Base-by-base conservation (phyloP, 2,797 vertebrate genomes). In the Chrosomus eos region DNA sequence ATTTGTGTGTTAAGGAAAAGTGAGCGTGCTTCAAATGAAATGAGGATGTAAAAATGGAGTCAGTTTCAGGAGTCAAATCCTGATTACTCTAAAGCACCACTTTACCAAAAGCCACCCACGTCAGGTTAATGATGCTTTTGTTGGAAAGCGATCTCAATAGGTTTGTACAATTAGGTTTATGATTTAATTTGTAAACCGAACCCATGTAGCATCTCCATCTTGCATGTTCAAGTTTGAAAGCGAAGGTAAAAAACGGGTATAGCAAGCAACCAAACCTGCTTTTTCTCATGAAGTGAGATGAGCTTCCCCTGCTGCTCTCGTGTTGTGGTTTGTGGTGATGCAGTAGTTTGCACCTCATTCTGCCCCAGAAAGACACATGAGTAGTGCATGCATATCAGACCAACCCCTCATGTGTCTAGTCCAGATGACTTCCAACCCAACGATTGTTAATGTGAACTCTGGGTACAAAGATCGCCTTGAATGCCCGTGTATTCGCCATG, bases 241-340 rank as follows among this genome's bases (percentile, higher is more conserved):
- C 64, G 5, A 60, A 71, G 33, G 18, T 26, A 31, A 70, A 23
- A 80, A 28, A 4, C 40, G 28, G 18, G 26, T 48, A n/a, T 78
- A 58, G 33, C 33, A 76, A 14, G 67, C 33, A 26, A 80, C 28
- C 26, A 77, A 71, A 45, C 19, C 62, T 43, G 43, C 82, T 28
- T 75, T 48, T 75, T 74, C 40, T 73, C 79, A 73, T 62, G 40
- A 67, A 73, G 14, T 73, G 53, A 66, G 62, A 55, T 19, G 72
- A 84, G 88, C 84, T 81, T 87, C 85, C 85, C 87, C 87, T 87
- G 83, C 78, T 53, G 28, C 26, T 70, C 43, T 66, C 53, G 2
- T 28, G 74, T 81, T 87, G 87, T 85, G 88, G 88, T 85, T 82
- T 88, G 88, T 88, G 88, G 88, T 87, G 33, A 82, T 88, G 85